These are phyloP conservation scores for Orthonevra nobilis DNA, from an alignment of 2,888 invertebrate species.

Conservation along the genomic window DNA sequence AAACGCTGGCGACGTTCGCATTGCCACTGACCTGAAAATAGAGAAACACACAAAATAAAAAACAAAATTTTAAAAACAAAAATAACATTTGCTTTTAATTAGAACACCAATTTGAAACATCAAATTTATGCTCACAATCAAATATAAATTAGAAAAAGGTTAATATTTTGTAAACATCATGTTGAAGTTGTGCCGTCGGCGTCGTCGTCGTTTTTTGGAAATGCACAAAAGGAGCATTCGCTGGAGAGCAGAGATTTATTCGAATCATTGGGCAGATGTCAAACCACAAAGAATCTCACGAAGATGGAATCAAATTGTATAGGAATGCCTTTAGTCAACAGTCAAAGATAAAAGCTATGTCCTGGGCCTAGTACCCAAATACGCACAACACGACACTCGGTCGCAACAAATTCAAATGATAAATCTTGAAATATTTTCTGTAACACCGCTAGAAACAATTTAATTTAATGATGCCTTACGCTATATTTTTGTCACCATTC, in stretches of 20 bases:
- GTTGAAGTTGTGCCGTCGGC: background rate
- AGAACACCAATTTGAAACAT: slow-evolving; percentile 23
- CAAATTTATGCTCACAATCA: slow-evolving; percentile 26
- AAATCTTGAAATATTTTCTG: slow-evolving; percentile 27
- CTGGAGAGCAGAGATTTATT: slow-evolving; percentile 25
- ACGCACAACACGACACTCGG: slow-evolving; percentile 4
- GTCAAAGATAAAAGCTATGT: slow-evolving; percentile 2
- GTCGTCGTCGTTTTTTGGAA: background rate
- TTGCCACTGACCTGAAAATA: slow-evolving; percentile 78
- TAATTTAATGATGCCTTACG: slow-evolving; percentile 2
- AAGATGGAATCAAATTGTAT: background rate
- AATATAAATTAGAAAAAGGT: slow-evolving; percentile 46
- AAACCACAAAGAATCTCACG: slow-evolving; percentile 24
- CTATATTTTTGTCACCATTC: slow-evolving; percentile 24
- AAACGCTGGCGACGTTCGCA: slow-evolving; percentile 78
- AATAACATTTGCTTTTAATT: slow-evolving; percentile 32
- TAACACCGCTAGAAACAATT: background rate
- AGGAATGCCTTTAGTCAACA: slow-evolving; percentile 25
- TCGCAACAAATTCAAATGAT: slow-evolving; percentile 3
- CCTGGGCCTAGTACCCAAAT: background rate
- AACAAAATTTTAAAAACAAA: slow-evolving; percentile 49
- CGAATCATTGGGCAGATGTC: slow-evolving; percentile 25
- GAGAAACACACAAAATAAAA: slow-evolving; percentile 62
- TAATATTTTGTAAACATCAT: slow-evolving; percentile 35
- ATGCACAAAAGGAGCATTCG: background rate